phyloP scores from a whole-genome alignment of 2,888 invertebrate species.

The Urechis unicinctus region DNA sequence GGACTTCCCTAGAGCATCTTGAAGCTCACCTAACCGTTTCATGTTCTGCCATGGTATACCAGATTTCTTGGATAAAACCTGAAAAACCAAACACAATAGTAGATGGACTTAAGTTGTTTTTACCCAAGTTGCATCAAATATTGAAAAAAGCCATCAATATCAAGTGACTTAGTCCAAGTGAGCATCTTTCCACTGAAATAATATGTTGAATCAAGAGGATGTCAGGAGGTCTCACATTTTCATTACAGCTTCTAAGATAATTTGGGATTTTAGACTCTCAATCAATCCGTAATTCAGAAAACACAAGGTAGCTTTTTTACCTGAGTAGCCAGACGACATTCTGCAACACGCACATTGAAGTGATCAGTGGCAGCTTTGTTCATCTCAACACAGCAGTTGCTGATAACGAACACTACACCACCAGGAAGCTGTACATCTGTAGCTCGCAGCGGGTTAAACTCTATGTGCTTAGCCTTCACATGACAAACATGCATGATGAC shows the following conservation, averaged over 20 bases:
- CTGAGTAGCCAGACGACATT: constrained; percentile 77
- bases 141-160: too few species aligned
- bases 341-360: constrained; percentile 88
- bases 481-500: neutral
- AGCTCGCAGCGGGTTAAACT: constrained; percentile 70
- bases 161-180: too few species aligned
- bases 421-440: constrained; percentile 66
- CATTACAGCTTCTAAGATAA: too few species aligned
- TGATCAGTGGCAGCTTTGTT: constrained; percentile 89
- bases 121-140: too few species aligned
- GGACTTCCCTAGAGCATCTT: constrained; percentile 60
- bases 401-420: constrained; percentile 83
- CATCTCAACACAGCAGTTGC: constrained; percentile 72
- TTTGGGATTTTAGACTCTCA: too few species aligned
- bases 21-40: constrained; percentile 68
- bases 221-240: too few species aligned
- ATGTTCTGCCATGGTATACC: constrained; percentile 62
- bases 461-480: constrained; percentile 73
- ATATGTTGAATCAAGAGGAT: too few species aligned
- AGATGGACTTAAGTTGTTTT: neutral
- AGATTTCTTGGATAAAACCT: constrained; percentile 64
- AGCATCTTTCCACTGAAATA: too few species aligned
- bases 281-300: too few species aligned
- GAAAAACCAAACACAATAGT: too few species aligned
- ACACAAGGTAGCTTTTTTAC: too few species aligned